Evolutionary conservation across 2,113 vertebrate species (phyloP).

Genomic region (Osmerus mordax): DNA sequence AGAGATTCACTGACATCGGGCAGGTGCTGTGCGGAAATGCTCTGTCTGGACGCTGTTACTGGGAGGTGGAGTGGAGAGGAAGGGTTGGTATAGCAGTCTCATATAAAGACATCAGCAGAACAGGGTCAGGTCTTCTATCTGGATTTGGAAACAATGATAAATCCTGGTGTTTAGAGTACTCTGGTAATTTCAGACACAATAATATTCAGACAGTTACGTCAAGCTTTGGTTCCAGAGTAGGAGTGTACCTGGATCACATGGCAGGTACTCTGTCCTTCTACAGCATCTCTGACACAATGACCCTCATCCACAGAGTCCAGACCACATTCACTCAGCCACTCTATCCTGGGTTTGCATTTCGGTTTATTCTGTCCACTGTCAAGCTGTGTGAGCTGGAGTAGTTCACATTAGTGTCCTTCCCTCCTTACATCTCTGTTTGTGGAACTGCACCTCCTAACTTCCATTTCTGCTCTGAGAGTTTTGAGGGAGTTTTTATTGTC

Average conservation of each 20-base stretch:
- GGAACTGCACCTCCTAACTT: no score
- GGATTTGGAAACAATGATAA: background rate
- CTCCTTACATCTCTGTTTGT: no score
- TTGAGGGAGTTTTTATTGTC: no score
- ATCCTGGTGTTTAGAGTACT: background rate
- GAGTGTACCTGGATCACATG: background rate
- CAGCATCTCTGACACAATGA: conserved; percentile 24
- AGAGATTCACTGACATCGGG: background rate
- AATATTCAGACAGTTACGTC: background rate
- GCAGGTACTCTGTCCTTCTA: conserved; percentile 24
- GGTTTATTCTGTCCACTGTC: background rate
- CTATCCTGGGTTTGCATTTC: background rate
- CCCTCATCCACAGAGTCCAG: conserved; percentile 20
- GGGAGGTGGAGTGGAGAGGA: conserved; percentile 10
- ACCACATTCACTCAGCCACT: conserved; percentile 16
- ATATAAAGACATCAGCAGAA: background rate
- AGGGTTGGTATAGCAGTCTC: background rate
- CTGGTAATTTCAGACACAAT: background rate
- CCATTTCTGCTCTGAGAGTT: no score
- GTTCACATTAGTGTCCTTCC: no score
- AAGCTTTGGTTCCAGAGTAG: background rate
- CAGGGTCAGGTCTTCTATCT: no score
- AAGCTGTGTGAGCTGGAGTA: background rate
- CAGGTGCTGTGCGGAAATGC: background rate
- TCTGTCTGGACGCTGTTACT: background rate